phyloP scores from a whole-genome alignment of 2,888 invertebrate genomes.

The Drosophila kokeensis region DNA sequence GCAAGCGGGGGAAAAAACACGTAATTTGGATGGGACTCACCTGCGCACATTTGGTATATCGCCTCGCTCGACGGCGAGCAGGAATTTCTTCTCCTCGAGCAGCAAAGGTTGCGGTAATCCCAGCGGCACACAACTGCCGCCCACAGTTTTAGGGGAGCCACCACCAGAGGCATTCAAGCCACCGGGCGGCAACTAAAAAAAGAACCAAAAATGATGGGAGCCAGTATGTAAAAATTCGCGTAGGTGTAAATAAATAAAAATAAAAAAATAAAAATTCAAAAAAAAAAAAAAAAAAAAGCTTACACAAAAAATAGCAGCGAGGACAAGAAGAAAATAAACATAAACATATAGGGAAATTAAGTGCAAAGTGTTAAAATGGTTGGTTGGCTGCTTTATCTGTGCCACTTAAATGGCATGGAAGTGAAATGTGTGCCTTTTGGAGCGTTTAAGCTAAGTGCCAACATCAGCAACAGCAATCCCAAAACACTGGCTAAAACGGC shows the following conservation, averaged over 20 bases:
- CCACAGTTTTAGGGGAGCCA: slow-evolving; percentile 63
- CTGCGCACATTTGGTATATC: slow-evolving; percentile 94
- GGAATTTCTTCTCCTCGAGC: slow-evolving; percentile 95
- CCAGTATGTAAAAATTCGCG: slow-evolving; percentile 37
- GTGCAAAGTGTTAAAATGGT: slow-evolving; percentile 67
- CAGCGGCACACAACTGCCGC: slow-evolving; percentile 86
- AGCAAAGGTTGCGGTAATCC: slow-evolving; percentile 90
- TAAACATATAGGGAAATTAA: slow-evolving; percentile 72
- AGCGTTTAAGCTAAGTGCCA: slow-evolving; percentile 53
- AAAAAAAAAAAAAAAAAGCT: neutral
- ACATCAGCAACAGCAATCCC: slow-evolving; percentile 4
- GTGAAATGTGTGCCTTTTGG: slow-evolving; percentile 55
- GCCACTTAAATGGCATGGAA: slow-evolving; percentile 63
- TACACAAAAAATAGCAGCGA: neutral
- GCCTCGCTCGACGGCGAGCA: slow-evolving; percentile 96
- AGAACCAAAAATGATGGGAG: slow-evolving; percentile 7
- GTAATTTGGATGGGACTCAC: slow-evolving; percentile 85
- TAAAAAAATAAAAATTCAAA: slow-evolving; percentile 13
- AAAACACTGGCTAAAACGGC: slow-evolving; percentile 10
- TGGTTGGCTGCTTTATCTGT: slow-evolving; percentile 41
- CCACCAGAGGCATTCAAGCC: slow-evolving; percentile 46
- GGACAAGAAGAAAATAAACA: slow-evolving; percentile 52
- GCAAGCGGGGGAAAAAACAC: neutral
- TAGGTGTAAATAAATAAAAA: slow-evolving; percentile 65
- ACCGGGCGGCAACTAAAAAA: slow-evolving; percentile 59